Percentiles rank a stretch among this genome's conserved stretches.
Conservation (phyloP, 2,797 vertebrate genomes). For the Crocidura indochinensis region DNA sequence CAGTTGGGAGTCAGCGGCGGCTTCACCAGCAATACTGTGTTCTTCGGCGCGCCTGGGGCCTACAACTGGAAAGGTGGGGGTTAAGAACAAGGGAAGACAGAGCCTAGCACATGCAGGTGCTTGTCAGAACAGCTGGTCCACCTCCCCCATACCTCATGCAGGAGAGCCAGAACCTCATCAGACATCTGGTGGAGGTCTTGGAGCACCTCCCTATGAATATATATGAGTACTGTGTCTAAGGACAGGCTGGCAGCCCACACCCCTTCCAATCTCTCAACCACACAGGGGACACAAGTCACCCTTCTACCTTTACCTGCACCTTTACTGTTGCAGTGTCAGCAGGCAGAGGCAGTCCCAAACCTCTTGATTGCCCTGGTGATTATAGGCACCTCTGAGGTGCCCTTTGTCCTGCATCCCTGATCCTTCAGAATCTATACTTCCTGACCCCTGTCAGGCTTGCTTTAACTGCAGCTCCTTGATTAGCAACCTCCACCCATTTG, state of each 20-base stretch:
- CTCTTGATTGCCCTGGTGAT: too few relatives aligned
- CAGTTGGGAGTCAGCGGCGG: conserved; percentile 96
- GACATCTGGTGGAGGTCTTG: neutral
- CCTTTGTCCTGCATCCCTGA: neutral
- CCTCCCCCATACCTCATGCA: too few relatives aligned
- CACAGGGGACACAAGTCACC: neutral
- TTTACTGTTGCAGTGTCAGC: neutral
- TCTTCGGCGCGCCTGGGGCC: conserved; percentile 93
- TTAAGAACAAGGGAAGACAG: neutral
- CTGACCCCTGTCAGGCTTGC: neutral
- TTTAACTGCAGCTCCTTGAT: neutral
- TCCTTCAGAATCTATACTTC: neutral
- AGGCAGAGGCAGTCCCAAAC: neutral
- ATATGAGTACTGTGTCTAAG: neutral
- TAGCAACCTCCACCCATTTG: neutral
- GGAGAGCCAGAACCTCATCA: neutral
- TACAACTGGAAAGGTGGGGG: conserved; percentile 95
- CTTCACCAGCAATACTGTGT: conserved; percentile 93
- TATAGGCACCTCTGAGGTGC: neutral
- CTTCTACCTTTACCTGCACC: neutral
- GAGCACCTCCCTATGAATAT: neutral
- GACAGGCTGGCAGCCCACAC: fast-evolving
- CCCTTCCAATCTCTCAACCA: neutral
- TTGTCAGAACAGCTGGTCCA: neutral
- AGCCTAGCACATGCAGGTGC: neutral